Evolutionary conservation across 2,113 vertebrate species (phyloP).

Genomic region (Brachionichthys hirsutus): DNA sequence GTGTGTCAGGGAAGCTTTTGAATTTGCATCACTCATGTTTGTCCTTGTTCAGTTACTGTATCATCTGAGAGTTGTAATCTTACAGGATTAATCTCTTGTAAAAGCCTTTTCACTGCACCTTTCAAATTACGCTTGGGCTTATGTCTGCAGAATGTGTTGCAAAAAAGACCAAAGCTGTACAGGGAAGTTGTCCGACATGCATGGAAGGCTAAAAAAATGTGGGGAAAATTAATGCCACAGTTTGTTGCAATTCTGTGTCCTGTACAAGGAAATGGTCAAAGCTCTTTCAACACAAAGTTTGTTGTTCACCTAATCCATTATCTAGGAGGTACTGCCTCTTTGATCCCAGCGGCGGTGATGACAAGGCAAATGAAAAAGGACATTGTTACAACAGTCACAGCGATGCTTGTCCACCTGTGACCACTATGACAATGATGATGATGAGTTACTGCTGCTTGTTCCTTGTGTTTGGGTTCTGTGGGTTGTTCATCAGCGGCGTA

Average conservation of each 20-base stretch:
- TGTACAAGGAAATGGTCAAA: slow-evolving; percentile 28
- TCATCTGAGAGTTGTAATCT: slow-evolving; percentile 41
- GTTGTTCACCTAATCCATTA: slow-evolving; percentile 58
- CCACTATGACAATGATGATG: not conserved
- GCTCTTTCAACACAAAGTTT: slow-evolving; percentile 44
- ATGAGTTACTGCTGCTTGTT: not conserved
- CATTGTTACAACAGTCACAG: not conserved
- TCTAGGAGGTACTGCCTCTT: slow-evolving; percentile 27
- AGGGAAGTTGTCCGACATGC: not conserved
- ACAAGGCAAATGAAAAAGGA: slow-evolving; percentile 26
- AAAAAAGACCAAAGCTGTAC: slow-evolving; percentile 6
- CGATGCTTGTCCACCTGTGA: slow-evolving; percentile 26
- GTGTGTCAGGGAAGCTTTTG: slow-evolving; percentile 44
- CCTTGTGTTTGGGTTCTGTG: not conserved
- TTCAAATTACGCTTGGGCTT: not conserved
- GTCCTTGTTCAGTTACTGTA: slow-evolving; percentile 18
- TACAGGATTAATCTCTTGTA: slow-evolving; percentile 35
- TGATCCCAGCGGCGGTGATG: slow-evolving; percentile 21
- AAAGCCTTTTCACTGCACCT: slow-evolving; percentile 6
- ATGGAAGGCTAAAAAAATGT: not conserved
- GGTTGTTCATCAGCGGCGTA: slow-evolving; percentile 1
- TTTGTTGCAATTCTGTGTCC: slow-evolving; percentile 17
- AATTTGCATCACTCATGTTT: slow-evolving; percentile 32
- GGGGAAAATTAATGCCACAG: not conserved
- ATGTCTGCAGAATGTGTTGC: slow-evolving; percentile 4